Evolutionary conservation across 2,113 vertebrate genomes (phyloP).

Genomic region (Tachysurus fulvidraco): DNA sequence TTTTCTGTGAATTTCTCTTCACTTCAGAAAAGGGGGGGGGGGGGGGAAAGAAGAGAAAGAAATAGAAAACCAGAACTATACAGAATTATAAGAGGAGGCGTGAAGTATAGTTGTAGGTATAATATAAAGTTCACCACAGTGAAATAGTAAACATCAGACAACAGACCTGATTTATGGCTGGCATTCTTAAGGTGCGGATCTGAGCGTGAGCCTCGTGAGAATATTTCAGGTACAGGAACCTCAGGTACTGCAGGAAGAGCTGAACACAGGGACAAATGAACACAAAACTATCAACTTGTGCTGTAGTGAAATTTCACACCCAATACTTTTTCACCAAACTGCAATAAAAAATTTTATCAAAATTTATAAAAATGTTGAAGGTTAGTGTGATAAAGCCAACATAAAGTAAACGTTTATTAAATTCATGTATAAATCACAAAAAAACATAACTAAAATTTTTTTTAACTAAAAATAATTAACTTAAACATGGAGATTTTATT

Average conservation of each 20-base stretch:
- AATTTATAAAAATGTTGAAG: too few species aligned
- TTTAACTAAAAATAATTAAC: too few species aligned
- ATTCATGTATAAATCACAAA: not conserved
- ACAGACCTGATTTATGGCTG: conserved; percentile 84
- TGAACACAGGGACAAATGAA: conserved; percentile 55
- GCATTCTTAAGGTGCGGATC: conserved; percentile 69
- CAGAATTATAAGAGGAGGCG: not conserved
- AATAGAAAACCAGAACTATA: not conserved
- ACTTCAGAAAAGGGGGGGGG: too few species aligned
- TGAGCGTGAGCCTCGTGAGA: conserved; percentile 72
- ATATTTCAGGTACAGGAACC: conserved; percentile 86
- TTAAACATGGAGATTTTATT: too few species aligned
- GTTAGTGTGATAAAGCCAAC: too few species aligned
- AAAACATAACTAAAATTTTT: too few species aligned
- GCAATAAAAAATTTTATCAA: not conserved
- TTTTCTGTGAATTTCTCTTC: too few species aligned
- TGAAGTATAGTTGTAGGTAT: too few species aligned
- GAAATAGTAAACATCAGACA: not conserved
- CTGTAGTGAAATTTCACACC: too few species aligned
- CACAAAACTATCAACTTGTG: too few species aligned
- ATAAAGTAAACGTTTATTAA: not conserved
- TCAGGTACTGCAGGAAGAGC: conserved; percentile 89
- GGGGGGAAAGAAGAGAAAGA: not conserved
- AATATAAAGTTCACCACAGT: not conserved
- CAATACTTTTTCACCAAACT: not conserved